Evolutionary conservation across 2,113 vertebrate species (phyloP).

Genomic region (Ophthalmolycus amberensis): DNA sequence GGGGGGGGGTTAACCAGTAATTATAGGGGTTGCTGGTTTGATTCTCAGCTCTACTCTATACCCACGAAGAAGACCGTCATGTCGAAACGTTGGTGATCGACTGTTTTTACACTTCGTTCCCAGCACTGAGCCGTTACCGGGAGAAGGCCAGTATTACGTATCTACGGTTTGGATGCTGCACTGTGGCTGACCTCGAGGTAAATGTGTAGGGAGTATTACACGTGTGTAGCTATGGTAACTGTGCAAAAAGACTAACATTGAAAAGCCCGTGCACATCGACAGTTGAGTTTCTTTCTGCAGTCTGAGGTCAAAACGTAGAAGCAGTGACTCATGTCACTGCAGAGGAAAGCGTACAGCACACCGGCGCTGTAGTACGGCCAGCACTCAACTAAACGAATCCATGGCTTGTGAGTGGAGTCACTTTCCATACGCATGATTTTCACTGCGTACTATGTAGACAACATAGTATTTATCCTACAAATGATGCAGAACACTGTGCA

Average conservation of each 20-base stretch:
- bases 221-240: not conserved
- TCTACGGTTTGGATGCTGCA: conserved; percentile 3
- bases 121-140: conserved; percentile 16
- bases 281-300: not conserved
- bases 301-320: not conserved
- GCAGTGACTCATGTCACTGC: not conserved
- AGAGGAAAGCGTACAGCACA: not conserved
- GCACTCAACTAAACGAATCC: not conserved
- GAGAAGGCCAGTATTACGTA: conserved; percentile 5
- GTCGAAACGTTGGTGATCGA: too few relatives aligned
- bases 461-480: not conserved
- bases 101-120: not conserved
- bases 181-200: conserved; percentile 6
- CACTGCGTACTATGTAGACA: not conserved
- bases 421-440: not conserved
- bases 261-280: not conserved
- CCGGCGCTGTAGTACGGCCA: not conserved
- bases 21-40: not conserved
- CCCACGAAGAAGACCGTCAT: too few relatives aligned
- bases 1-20: not conserved
- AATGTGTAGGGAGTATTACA: not conserved
- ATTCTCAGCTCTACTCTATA: not conserved
- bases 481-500: conserved; percentile 2
- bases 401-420: not conserved
- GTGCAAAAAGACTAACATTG: not conserved